These are phyloP conservation scores for Drosophila yooni DNA, from an alignment of 2,888 invertebrate genomes.

Conservation along the genomic window DNA sequence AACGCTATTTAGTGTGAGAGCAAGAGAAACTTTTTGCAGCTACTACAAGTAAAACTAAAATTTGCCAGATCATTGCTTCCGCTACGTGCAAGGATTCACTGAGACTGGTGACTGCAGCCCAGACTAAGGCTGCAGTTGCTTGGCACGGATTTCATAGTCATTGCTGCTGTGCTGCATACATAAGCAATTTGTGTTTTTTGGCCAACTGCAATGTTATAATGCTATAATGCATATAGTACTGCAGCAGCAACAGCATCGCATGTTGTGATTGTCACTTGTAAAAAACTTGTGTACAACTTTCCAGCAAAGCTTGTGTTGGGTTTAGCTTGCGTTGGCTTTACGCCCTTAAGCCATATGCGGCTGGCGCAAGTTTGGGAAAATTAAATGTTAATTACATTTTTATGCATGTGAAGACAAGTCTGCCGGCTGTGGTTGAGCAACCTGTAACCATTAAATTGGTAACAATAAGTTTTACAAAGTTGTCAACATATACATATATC, in stretches of 20 bases:
- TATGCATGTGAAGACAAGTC: constrained; percentile 25
- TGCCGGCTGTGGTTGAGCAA: constrained; percentile 23
- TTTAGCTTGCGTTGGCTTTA: constrained; percentile 1
- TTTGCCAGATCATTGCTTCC: constrained; percentile 79
- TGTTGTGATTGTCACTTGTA: constrained; percentile 64
- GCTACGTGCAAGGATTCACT: constrained; percentile 73
- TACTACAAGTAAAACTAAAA: constrained; percentile 76
- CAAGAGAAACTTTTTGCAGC: constrained; percentile 68
- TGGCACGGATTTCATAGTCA: constrained; percentile 56
- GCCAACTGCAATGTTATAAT: constrained; percentile 55
- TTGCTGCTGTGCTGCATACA: constrained; percentile 56
- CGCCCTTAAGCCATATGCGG: constrained; percentile 45
- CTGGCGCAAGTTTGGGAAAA: constrained; percentile 59
- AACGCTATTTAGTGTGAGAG: constrained; percentile 71
- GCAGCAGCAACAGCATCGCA: constrained; percentile 33
- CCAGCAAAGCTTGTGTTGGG: constrained; percentile 22
- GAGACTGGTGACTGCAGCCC: constrained; percentile 30
- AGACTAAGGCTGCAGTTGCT: constrained; percentile 27
- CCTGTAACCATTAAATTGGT: not conserved
- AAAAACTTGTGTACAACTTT: constrained; percentile 51
- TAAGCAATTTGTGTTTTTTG: constrained; percentile 46
- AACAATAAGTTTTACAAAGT: not conserved
- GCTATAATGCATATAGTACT: constrained; percentile 65
- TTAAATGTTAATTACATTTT: constrained; percentile 78
- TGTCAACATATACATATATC: not conserved